A percentile compares a stretch with the other conserved stretches of the same genome.
Evolutionary conservation across 2,113 vertebrate species (phyloP).

Genomic region (crab-eating macaque (Macaca fascicularis)): T2T-MFA8v1.1 NC_088379.1:108487501-108488000

Average conservation of each 20-base stretch:
- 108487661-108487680: not conserved
- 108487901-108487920: not conserved
- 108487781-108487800: not conserved
- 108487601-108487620: not conserved
- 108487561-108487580: not conserved
- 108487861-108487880: not conserved
- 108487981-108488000: not conserved
- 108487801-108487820: not conserved
- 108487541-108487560: not conserved
- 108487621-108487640: not conserved
- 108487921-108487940: not conserved
- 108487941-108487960: not conserved
- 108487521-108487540: not conserved
- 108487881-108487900: not conserved
- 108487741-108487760: not conserved
- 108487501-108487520: not conserved
- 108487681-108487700: not conserved
- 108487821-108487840: not conserved
- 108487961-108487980: slow-evolving; percentile 6
- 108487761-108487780: not conserved
- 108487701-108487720: not conserved
- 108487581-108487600: not conserved
- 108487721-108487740: not conserved
- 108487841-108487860: not conserved
- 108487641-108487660: not conserved